phyloP scores from a whole-genome alignment of 37 sponge, comb jelly and placozoan genomes.

The Crambe crambe region DNA sequence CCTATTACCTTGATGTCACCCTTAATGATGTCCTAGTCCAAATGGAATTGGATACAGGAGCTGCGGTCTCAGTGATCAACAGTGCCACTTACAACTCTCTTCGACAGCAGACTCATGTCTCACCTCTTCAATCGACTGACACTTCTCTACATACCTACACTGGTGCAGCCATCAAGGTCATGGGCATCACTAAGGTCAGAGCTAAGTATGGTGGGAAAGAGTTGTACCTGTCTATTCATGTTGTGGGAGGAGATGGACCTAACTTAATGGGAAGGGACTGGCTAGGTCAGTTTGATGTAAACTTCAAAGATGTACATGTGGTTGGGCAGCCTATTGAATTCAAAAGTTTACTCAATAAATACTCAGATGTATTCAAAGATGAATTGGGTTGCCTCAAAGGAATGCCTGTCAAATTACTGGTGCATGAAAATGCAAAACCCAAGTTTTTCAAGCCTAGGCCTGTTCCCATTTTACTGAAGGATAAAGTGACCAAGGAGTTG shows the following conservation, averaged over 20 bases:
- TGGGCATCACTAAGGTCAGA: constrained; percentile 17
- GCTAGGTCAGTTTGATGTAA: neutral
- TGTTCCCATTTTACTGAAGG: constrained; percentile 12
- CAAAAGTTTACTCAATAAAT: too few species aligned
- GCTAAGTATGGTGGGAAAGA: constrained; percentile 15
- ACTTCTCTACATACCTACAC: constrained; percentile 33
- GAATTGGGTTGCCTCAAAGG: too few species aligned
- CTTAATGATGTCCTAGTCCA: constrained; percentile 16
- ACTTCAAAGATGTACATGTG: neutral
- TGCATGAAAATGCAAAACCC: constrained; percentile 5
- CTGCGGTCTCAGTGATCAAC: constrained; percentile 23
- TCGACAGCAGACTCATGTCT: neutral
- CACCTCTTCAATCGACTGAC: constrained; percentile 1
- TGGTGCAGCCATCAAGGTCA: constrained; percentile 23
- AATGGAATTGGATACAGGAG: too few species aligned
- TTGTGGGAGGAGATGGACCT: constrained; percentile 50
- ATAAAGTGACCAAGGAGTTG: constrained; percentile 11
- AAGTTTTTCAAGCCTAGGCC: constrained; percentile 16
- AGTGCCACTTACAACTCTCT: neutral
- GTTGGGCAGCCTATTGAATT: too few species aligned
- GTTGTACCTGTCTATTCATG: neutral
- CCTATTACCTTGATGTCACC: neutral
- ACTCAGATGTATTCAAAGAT: constrained; percentile 24
- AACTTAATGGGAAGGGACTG: too few species aligned
- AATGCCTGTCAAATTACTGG: neutral